Base-by-base conservation (phyloP, 2,113 vertebrate genomes). In the Micromys minutus region DNA sequence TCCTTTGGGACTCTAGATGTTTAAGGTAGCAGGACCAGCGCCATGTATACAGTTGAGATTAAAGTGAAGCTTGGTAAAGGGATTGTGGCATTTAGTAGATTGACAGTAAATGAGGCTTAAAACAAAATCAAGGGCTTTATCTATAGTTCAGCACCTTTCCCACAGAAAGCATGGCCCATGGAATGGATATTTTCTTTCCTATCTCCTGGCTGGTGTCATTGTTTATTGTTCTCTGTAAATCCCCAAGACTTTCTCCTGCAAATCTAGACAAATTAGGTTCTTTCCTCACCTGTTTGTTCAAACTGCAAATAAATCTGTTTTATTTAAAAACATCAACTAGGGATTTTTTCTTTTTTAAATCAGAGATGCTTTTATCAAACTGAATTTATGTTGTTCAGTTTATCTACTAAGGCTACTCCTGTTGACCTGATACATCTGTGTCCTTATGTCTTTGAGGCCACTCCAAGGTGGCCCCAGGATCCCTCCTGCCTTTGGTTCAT, bases 1-100 rank as follows among this genome's bases (percentile, higher is more conserved):
- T 57, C 52, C 42, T 91, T 71, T 87, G 83, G 45, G 57, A 92
- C 47, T 42, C 22, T 90, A 95, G 95, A 88, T 87, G 26, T n/a
- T 67, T 76, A 22, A 84, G 72, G 31, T 55, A 77, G 93, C 9
- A 52, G 13, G 36, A 74, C 1, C 61, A 45, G 52, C 3, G 15
- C 69, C 15, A 31, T 90, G 63, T 67, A 10, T 36, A 29, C 76
- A 15, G 89, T 92, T 89, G 57, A 71, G 26, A 89, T 75, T 29
- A 16, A 88, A 63, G 21, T 47, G 63, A 42, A 45, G 7, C 57
- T 81, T 87, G 71, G 24, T 79, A 84, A 80, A 36, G 5, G 45
- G 1, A 11, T 83, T 61, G 76, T 21, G 6, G 11, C 36, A 55
- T 95, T 59, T 59, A 71, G 57, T 89, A 94, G 69, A 45, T 13